Evolutionary conservation across 2,888 invertebrate species (phyloP), one percentile per base, ranked within the genome.

Genomic region (Xanthorhoe designata): DNA sequence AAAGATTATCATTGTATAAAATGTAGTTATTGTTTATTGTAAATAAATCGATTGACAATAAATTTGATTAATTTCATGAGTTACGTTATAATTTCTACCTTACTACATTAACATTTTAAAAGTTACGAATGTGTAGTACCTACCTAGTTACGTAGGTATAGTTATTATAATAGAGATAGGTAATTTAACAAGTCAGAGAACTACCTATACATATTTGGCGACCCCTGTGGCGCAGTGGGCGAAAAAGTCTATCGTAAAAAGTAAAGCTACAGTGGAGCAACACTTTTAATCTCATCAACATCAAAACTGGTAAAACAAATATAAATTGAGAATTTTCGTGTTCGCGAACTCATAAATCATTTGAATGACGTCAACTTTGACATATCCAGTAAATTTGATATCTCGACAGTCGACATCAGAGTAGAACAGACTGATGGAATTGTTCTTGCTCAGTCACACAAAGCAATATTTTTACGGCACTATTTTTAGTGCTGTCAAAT

Each of bases 41-140:
- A 91, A 90, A 92, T 92, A 91, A 88, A 90, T 82, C 84, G 87
- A 91, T 92, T 92, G 92, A 92, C 91, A 92, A 92, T 92, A 91
- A 91, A 90, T 84, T 88, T 88, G 85, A 87, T 86, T 88, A 89
- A 83, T 89, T 73, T 71, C 81, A 85, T 75, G 77, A 79, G 72
- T 50, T 19, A n/a, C 19, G 5, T 24, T 51, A 51, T 19, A 13
- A 51, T 51, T 51, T 51, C 4, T 0, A 47, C 47, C 47, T 15
- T 15, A 45, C 10, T 45, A 2, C 6, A 4, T 15, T 15, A 42
- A 42, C 24, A 24, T 24, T 24, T 24, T 24, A 24, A n/a, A n/a
- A n/a, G n/a, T n/a, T n/a, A n/a, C n/a, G n/a, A n/a, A n/a, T n/a
- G n/a, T n/a, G n/a, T n/a, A n/a, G n/a, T n/a, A n/a, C n/a, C n/a